Evolutionary conservation across 1,140 invertebrate species (phyloP), one percentile per base, ranked within the genome.

Genomic region (Bombus terrestris): DNA sequence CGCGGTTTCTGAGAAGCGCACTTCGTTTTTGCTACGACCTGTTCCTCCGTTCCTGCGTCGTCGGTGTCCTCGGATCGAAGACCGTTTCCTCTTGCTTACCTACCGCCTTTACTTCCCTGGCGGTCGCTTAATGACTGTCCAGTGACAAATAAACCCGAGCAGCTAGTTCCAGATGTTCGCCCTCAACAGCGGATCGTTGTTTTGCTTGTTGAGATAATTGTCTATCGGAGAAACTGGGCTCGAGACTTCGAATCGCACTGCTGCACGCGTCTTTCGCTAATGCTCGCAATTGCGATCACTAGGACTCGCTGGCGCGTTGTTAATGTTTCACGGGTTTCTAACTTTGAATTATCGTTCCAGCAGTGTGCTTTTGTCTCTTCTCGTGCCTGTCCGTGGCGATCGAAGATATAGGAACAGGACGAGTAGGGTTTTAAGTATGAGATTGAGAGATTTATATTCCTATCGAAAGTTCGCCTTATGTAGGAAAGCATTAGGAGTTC

Each of bases 191-290:
- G 25, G 22, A 53, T 68, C 43, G 66, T 81, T 88, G 79, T 90
- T 91, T 89, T 87, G 89, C 89, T 91, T 90, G 88, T 89, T 90
- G 80, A 82, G 91, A 93, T 92, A 92, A 93, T 92, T 91, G 91
- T 90, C 87, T 81, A 89, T 91, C 90, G 89, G 86, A 84, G 85
- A 75, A 88, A 88, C 84, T 81, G n/a, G 39, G 22, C 66, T 85
- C 75, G 84, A 8, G 25, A 25, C 12, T 64, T 62, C 6, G 32
- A 15, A 37, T 53, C 32, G 57, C 39, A 4, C 35, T 9, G 25
- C 1, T 28, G 22, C 18, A 53, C 47, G 47, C 47, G 47, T 53
- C 47, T 53, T 53, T 53, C 47, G 47, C 18, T 22, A 53, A 53
- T 53, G 47, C 47, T 53, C 47, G 47, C 47, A 53, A 53, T 22